Base-by-base conservation (phyloP, 2,113 vertebrate species). In the Sylvietta virens region DNA sequence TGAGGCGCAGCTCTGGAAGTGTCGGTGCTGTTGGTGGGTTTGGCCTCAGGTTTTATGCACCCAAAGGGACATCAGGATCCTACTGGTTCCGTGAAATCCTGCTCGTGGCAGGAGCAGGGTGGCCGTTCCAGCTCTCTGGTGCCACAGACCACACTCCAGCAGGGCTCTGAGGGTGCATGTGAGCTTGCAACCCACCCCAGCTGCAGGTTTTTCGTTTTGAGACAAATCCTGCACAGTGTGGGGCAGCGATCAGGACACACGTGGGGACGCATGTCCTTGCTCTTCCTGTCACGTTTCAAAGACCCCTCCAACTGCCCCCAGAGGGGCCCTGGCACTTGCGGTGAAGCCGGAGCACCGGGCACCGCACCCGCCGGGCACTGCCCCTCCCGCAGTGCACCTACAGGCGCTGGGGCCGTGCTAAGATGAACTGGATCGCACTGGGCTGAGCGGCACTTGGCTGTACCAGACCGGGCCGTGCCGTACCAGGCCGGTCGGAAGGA, bases 51-150 rank as follows among this genome's bases (percentile, higher is more conserved):
- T 10, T 62, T 21, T 10, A 33, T 13, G 6, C 7, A 21, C 13
- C 77, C 13, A 8, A 15, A 61, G 58, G 30, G 33, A 21, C 31
- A 2, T 3, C 2, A 2, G 65, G 20, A 10, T 53, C 31, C 7
- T 8, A 8, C 9, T 2, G 0, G 0, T 18, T 28, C 3, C 2
- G 4, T 42, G 13, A 24, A 57, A 39, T 9, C 23, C 15, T 20
- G 21, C 51, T 37, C 3, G 2, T 1, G 47, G 22, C 47, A 58
- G 54, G 47, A 48, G 39, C 44, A 6, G 18, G 14, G 24, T n/a
- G 6, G 10, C 56, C 0, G 0, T 28, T 40, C 28, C 26, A 13
- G 8, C 27, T 16, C 24, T 27, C 62, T 48, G 72, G 5, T 15
- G 61, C 1, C 21, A 13, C 48, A 3, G 1, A 18, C 40, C 60